A percentile compares a stretch with the other conserved stretches of the same genome.
Evolutionary conservation across 1,140 invertebrate genomes (phyloP).

Genomic region (Drosophila kanapiae): DNA sequence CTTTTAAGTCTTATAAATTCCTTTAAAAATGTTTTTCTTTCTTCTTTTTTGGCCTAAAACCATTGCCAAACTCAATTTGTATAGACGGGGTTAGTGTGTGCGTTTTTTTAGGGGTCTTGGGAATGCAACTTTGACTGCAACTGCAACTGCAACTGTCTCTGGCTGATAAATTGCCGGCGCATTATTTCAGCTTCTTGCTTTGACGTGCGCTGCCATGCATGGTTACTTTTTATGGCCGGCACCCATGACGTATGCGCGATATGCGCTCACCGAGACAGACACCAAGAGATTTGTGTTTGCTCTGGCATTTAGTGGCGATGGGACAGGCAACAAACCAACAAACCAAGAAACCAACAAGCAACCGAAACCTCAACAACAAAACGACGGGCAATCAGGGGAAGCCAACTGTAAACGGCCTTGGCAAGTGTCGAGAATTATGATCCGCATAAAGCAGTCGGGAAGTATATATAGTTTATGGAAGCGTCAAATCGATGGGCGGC

Average conservation of each 20-base stretch:
- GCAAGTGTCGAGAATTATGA: conserved; percentile 37
- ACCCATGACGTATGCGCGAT: conserved; percentile 73
- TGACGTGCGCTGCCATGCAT: conserved; percentile 37
- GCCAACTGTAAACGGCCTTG: conserved; percentile 46
- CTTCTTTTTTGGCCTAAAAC: background rate
- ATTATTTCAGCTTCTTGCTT: conserved; percentile 54
- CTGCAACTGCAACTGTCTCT: conserved; percentile 58
- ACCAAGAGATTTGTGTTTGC: conserved; percentile 25
- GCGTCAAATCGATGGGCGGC: conserved; percentile 11
- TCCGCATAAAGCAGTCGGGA: conserved; percentile 18
- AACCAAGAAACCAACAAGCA: background rate
- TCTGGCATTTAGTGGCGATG: conserved; percentile 30
- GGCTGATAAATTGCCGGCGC: conserved; percentile 63
- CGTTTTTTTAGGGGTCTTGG: background rate
- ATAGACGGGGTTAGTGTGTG: background rate
- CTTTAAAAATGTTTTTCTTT: background rate
- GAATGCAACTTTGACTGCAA: conserved; percentile 31
- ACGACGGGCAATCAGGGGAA: conserved; percentile 24
- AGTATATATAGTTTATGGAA: conserved; percentile 27
- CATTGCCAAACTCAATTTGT: conserved; percentile 11
- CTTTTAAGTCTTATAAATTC: background rate
- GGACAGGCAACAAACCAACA: too few species aligned
- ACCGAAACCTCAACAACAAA: conserved; percentile 13
- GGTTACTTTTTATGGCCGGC: conserved; percentile 66
- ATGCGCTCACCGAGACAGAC: conserved; percentile 20